Evolutionary conservation across 2,797 vertebrate genomes (phyloP).

Genomic region (Darevskia nairensis): DNA sequence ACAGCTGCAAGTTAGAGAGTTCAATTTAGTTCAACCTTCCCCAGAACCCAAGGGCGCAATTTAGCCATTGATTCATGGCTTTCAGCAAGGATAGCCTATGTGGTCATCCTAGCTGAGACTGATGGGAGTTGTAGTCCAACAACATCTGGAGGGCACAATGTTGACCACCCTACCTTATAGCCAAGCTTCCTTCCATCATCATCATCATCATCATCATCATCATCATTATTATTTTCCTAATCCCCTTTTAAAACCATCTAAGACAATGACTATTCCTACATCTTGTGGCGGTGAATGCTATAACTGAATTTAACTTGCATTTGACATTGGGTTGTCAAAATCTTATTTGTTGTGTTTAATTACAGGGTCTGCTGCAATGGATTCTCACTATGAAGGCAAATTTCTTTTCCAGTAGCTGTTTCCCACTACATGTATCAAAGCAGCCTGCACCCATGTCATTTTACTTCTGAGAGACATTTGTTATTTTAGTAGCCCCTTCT

Average conservation of each 20-base stretch:
- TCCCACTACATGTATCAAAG: background rate
- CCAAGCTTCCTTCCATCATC: too few species aligned
- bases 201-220: too few species aligned
- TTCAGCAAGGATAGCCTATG: too few species aligned
- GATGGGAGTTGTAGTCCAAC: too few species aligned
- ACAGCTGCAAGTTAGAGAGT: background rate
- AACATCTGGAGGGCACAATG: too few species aligned
- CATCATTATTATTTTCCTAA: background rate
- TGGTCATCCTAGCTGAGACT: too few species aligned
- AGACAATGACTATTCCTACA: background rate
- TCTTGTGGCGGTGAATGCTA: background rate
- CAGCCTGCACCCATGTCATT: background rate
- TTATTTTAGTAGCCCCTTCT: background rate
- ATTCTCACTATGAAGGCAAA: background rate
- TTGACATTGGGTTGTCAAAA: background rate
- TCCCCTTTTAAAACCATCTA: background rate
- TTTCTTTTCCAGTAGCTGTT: background rate
- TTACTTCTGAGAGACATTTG: background rate
- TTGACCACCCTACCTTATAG: too few species aligned
- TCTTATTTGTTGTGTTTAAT: background rate
- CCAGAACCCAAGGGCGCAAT: background rate
- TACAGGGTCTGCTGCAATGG: background rate
- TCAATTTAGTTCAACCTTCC: background rate
- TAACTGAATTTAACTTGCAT: background rate
- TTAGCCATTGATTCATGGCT: background rate